phyloP scores from a whole-genome alignment of 2,113 vertebrate species.

The Eolophus roseicapilla region DNA sequence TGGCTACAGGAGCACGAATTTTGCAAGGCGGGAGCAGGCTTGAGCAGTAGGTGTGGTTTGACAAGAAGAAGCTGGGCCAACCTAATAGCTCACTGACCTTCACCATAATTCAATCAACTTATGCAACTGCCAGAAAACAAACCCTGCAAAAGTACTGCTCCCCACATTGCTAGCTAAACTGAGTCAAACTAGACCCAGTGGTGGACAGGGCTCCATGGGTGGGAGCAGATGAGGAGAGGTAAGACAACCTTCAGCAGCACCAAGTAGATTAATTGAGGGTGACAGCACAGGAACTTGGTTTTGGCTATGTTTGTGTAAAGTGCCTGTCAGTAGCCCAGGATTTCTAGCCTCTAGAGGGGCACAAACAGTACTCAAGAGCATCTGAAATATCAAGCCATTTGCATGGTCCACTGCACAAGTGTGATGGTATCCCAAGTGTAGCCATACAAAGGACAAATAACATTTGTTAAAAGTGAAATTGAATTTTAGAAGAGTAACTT shows the following conservation, averaged over 20 bases:
- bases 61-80: neutral
- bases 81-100: neutral
- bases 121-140: neutral
- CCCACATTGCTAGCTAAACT: neutral
- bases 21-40: neutral
- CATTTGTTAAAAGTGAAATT: neutral
- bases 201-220: neutral
- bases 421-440: neutral
- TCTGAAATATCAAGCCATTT: neutral
- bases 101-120: neutral
- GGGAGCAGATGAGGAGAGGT: neutral
- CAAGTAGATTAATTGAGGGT: neutral
- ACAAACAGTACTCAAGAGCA: neutral
- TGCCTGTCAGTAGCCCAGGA: neutral
- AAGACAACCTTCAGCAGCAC: neutral
- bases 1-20: neutral
- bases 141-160: neutral
- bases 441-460: neutral
- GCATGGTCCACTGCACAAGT: neutral
- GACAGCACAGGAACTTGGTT: neutral
- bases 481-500: neutral
- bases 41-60: neutral
- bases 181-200: neutral
- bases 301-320: neutral
- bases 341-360: neutral